Percentiles rank a stretch among this genome's conserved stretches.
Conservation (phyloP, 2,888 invertebrate genomes). For the Adineta ricciae region DNA sequence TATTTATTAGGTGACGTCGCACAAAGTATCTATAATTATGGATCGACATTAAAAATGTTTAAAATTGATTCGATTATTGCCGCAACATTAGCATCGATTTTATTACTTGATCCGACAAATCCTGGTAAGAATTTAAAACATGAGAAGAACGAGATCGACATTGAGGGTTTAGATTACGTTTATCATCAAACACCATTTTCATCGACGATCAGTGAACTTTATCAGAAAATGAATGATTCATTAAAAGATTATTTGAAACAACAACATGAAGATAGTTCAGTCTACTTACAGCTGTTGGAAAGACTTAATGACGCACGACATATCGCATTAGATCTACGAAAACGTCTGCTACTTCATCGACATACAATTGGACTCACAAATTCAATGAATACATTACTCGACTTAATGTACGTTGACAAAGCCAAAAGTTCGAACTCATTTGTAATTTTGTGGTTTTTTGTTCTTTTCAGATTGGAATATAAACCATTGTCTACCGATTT, state of each 20-base stretch:
- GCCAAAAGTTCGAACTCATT: too few species aligned
- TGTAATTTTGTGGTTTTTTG: too few species aligned
- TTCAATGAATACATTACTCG: neutral
- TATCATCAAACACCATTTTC: conserved; percentile 15
- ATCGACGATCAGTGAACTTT: neutral
- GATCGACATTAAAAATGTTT: neutral
- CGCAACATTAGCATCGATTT: neutral
- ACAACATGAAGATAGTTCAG: neutral
- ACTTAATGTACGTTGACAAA: neutral
- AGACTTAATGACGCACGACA: neutral
- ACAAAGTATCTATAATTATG: neutral
- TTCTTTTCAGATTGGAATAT: neutral
- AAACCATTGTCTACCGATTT: neutral
- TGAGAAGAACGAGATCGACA: too few species aligned
- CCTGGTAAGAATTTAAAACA: neutral
- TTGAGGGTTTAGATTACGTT: neutral
- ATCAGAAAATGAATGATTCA: conserved; percentile 10
- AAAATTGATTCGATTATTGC: conserved; percentile 6
- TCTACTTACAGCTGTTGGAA: conserved; percentile 3
- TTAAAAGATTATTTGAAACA: conserved; percentile 19
- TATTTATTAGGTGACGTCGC: conserved; percentile 26
- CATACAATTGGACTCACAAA: neutral
- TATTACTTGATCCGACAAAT: neutral
- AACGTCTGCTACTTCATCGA: neutral
- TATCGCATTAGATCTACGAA: neutral